Base-by-base conservation (phyloP, 2,113 vertebrate genomes). In the Furnarius figulus region DNA sequence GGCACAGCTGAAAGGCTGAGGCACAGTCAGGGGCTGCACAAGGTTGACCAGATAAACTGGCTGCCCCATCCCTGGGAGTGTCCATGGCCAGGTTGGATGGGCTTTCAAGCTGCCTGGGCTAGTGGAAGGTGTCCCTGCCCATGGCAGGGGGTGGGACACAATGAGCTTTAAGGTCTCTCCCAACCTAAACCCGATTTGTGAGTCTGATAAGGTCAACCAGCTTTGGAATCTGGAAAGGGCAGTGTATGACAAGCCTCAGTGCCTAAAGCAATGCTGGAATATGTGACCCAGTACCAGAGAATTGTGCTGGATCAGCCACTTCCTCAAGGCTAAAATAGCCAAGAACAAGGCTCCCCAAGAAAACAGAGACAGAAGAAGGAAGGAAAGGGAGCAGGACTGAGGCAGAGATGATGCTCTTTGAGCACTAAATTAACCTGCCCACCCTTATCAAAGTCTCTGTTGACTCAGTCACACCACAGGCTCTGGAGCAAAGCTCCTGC, bases 41-140 rank as follows among this genome's bases (percentile, higher is more conserved):
- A 59, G 24, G 52, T 0, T 49, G 16, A 17, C 16, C 25, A 67
- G 37, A 37, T 35, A 0, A 31, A 44, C 46, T 50, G 17, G 17
- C 27, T 58, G 10, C 27, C 12, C 22, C 33, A 66, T 50, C 44
- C 8, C 33, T 74, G 37, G 42, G 15, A 66, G 22, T 33, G 52
- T 66, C 50, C 18, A 33, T 10, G 33, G 68, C 0, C 0, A 37
- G 27, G 8, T 6, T 44, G 44, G 44, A 58, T 44, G 18, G 59
- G 27, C 44, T 11, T 58, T 52, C 19, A 27, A 81, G 72, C 9
- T 58, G 22, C 44, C 22, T 58, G 59, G 12, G 12, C 6, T 8
- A 28, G 42, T 58, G 50, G 21, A 49, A 65, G 25, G 50, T 50
- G 18, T 44, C 27, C 35, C 12, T 66, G 37, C 18, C 59, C 42